Percentiles rank a stretch among this genome's conserved stretches.
These are phyloP conservation scores for Stigmatopora argus DNA, from an alignment of 2,113 vertebrate species.

Conservation along the genomic window DNA sequence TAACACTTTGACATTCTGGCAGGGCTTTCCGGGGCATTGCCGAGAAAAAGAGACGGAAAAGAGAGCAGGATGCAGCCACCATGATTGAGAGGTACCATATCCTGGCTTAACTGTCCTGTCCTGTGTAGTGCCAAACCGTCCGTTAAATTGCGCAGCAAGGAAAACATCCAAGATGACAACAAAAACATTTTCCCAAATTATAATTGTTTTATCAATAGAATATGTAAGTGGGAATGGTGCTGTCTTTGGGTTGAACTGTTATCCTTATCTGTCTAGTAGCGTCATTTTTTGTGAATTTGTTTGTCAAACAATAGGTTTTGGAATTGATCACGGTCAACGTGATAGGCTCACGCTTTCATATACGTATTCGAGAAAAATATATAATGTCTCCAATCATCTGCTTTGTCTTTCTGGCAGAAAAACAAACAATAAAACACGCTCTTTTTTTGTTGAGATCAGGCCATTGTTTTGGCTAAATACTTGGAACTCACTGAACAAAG, in stretches of 20 bases:
- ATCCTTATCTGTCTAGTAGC: no score
- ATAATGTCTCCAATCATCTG: no score
- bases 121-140: slow-evolving; percentile 32
- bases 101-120: slow-evolving; percentile 62
- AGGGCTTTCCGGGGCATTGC: slow-evolving; percentile 96
- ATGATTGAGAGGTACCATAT: slow-evolving; percentile 90
- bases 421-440: neutral
- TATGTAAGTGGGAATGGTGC: no score
- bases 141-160: slow-evolving; percentile 13
- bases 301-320: no score
- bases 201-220: no score
- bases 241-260: no score
- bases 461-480: neutral
- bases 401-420: no score
- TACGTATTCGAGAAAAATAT: no score
- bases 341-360: no score
- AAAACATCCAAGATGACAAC: neutral
- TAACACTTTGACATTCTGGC: slow-evolving; percentile 76
- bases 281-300: no score
- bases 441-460: neutral
- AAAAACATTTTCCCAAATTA: neutral
- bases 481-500: neutral
- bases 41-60: slow-evolving; percentile 93
- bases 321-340: no score
- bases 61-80: slow-evolving; percentile 85